Evolutionary conservation across 2,888 invertebrate species (phyloP), one percentile per base, ranked within the genome.

Genomic region (Leptura quadrifasciata): DNA sequence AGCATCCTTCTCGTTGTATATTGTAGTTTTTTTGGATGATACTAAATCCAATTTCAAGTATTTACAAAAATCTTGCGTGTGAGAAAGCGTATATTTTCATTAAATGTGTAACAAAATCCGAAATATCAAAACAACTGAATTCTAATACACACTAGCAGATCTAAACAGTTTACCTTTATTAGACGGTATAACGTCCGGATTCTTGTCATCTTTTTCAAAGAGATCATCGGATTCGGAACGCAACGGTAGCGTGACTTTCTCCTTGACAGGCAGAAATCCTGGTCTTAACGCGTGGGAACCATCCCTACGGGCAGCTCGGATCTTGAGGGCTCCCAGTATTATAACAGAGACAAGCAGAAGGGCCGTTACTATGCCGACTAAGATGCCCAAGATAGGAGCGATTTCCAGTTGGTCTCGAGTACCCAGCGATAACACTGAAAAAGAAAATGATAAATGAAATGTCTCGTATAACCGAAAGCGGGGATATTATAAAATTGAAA

Each of bases 101-200:
- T 10, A 39, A 39, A 39, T 39, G 6, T 39, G 39, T 12, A 39
- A 31, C 27, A 6, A 31, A 39, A 39, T 39, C 39, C 15, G 12
- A 6, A n/a, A 47, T n/a, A 47, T 47, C 47, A 47, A 47, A 47
- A 4, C 15, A 6, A 2, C 47, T 47, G 47, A 3, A n/a, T 47
- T n/a, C 47, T n/a, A 47, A 47, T n/a, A 47, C n/a, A 47, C n/a
- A n/a, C n/a, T 15, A n/a, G 47, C 47, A 5, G 0, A 0, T 3
- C 47, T n/a, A 47, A 47, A n/a, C 47, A n/a, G n/a, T 47, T 47
- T 91, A 96, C 96, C 95, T 94, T 96, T 96, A 88, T 95, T 96
- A 83, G 94, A 93, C 31, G 96, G 96, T 76, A 96, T 95, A 80
- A 96, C 95, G 88, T 96, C 96, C 31, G 96, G 96, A 91, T 96